Percentiles rank a stretch among this genome's conserved stretches.
These are phyloP conservation scores for Atopsyche davidsoni DNA, from an alignment of 1,140 invertebrate genomes.

Conservation along the genomic window DNA sequence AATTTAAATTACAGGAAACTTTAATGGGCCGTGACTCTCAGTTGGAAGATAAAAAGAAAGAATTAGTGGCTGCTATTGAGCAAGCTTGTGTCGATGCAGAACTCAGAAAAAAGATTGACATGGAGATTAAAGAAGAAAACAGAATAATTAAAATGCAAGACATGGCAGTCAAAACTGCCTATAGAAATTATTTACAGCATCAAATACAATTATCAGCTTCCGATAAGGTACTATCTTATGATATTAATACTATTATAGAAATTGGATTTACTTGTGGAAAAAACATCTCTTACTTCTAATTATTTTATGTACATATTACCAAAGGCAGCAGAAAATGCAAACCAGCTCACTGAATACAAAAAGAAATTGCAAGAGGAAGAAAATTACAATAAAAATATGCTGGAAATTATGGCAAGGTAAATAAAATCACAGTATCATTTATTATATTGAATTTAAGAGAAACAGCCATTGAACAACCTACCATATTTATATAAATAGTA, in stretches of 20 bases:
- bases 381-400: constrained; percentile 18
- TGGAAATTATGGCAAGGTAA: constrained; percentile 24
- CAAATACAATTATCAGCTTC: constrained; percentile 17
- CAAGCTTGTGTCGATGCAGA: constrained; percentile 10
- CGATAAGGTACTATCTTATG: constrained; percentile 9
- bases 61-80: not conserved
- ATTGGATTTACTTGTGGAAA: no score
- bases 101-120: constrained; percentile 8
- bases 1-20: constrained; percentile 16
- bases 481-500: no score
- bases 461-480: not conserved
- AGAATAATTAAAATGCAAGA: constrained; percentile 11
- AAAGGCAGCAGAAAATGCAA: constrained; percentile 14
- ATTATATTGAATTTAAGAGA: not conserved
- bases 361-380: constrained; percentile 19
- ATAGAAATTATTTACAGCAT: constrained; percentile 24
- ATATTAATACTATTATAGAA: not conserved
- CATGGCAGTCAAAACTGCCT: constrained; percentile 13
- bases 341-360: constrained; percentile 8
- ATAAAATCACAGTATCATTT: not conserved
- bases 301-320: no score
- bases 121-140: constrained; percentile 5
- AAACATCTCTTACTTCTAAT: no score
- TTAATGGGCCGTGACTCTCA: constrained; percentile 17
- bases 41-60: constrained; percentile 20